Base-by-base conservation (phyloP, 2,113 vertebrate species). In the Oncorhynchus keta region DNA sequence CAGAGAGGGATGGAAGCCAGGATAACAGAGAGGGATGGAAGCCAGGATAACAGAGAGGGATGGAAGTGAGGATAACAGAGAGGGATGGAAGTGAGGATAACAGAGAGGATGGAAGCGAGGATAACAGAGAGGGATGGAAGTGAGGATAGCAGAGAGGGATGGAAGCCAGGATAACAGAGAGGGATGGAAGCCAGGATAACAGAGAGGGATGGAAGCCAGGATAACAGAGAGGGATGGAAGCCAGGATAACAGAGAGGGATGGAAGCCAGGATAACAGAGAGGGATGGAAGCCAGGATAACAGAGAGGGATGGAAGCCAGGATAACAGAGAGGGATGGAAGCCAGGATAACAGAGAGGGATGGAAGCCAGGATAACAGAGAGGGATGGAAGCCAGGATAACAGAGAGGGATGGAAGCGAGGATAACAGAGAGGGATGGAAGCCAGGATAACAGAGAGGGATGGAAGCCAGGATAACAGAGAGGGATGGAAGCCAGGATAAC, bases 401-500 rank as follows among this genome's bases (percentile, higher is more conserved):
- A 5, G 30, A 16, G 14, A 51, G 85, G 80, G 32, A 35, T 35
- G 5, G 32, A 35, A 35, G 32, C n/a, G n/a, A n/a, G n/a, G n/a
- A n/a, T n/a, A n/a, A n/a, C n/a, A 85, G 83, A 67, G 32, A 82
- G 85, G 80, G 4, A 32, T 5, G 30, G 30, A 32, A 4, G 30
- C 30, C 1, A 35, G 35, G 35, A 35, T 32, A 78, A 0, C 49
- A 39, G 7, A 16, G 4, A 51, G 84, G 48, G 48, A 51, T 51
- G 11, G 48, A 51, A 14, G 48, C 2, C 0, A 51, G 13, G 48
- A 11, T 14, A 51, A 2, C 48, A 13, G 48, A 9, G 35, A 39
- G 85, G 30, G 30, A 32, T 32, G 30, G 30, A 32, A 32, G 30
- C 30, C 0, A 32, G 30, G 30, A 32, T 5, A 84, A 78, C 81